Evolutionary conservation across 2,797 vertebrate genomes (phyloP), one percentile per base, ranked within the genome.

Genomic region (Tangara arthus): DNA sequence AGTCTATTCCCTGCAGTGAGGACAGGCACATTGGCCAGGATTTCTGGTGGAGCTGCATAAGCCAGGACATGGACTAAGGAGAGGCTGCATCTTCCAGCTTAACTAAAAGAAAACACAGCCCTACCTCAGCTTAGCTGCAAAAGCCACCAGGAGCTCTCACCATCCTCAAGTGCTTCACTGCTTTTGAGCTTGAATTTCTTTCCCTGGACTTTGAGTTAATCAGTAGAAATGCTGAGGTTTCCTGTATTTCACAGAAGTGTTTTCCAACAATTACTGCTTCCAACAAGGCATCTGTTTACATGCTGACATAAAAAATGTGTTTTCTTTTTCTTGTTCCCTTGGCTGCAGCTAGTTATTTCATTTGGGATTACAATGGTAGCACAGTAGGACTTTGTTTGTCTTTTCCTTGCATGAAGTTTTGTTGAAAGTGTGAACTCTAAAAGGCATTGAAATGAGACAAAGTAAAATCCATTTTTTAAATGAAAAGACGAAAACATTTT

Each of bases 341-440:
- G 81, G 77, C 72, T 71, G 59, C 66, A 76, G 77, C 8, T 39
- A 49, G 35, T 83, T 86, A 76, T 35, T 63, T 87, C 55, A 70
- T 90, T 89, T 90, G 83, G 52, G 55, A 94, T 86, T 86, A 93
- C 89, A 92, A 61, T 76, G 47, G 86, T 57, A 81, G 80, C 86
- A 86, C 89, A 95, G 88, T 71, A 75, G 77, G 88, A 76, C 30
- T 90, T 81, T 55, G 18, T 94, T 89, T 91, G 57, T 76, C 69
- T 90, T 93, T 86, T 73, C 28, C 77, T 95, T 87, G 69, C 30
- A 37, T 42, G 20, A 82, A 79, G 90, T 94, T 83, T 84, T 90
- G 49, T 89, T 94, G 49, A 59, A 93, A 94, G 46, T 61, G 24
- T 81, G 70, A 93, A 90, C 39, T 81, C 49, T 68, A 68, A 88